Evolutionary conservation across 2,888 invertebrate genomes (phyloP), one percentile per base, ranked within the genome.

Genomic region (Dicycla oo): DNA sequence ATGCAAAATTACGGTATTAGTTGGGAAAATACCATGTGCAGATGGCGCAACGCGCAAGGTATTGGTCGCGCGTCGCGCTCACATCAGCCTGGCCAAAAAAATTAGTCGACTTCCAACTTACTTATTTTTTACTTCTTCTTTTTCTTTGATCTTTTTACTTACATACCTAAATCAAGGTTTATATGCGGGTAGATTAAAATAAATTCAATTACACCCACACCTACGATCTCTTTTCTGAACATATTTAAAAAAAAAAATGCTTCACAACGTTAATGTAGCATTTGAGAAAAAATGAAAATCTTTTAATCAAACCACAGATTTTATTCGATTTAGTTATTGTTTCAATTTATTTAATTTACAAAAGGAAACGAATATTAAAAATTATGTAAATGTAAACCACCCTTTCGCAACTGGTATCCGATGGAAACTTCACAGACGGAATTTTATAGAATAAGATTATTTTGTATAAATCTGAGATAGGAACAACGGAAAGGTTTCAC

Each of bases 321-420:
- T 69, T 53, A 78, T 85, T 79, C 77, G 73, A 83, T 80, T 82
- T 75, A 63, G 54, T n/a, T 80, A 73, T 71, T 76, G 73, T 76
- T 80, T 73, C 70, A 76, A 73, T 82, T 80, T 80, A 80, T 82
- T 75, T 82, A 69, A 83, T 82, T 79, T 85, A 71, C 77, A 80
- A 80, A n/a, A 85, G 70, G 80, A 75, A 80, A 80, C 70, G 85
- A 80, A 85, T 82, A 83, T 82, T 80, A 76, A 82, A 75, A 64
- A 73, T 80, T 82, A 85, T 83, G 83, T 77, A 85, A 83, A 83
- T 82, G 56, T 68, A 61, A 64, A 62, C 62, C 76, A 69, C 73
- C 83, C 80, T 75, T 81, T 73, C 53, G 74, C 65, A 69, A 73
- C 63, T 77, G 77, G 71, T 75, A 67, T 69, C 74, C 58, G 53